phyloP scores from a whole-genome alignment of 2,888 invertebrate genomes.

The Mantis religiosa region DNA sequence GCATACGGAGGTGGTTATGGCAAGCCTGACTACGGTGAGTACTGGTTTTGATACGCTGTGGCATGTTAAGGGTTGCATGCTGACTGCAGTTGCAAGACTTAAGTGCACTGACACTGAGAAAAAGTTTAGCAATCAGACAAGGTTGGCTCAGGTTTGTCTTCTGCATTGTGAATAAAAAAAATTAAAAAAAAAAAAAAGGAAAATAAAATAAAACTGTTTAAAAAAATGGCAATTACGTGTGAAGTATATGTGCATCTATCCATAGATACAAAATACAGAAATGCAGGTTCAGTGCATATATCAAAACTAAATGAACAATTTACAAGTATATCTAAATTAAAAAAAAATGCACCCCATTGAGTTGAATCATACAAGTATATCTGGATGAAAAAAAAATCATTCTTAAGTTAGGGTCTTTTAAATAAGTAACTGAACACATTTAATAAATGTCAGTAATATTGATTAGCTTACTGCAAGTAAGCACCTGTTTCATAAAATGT shows the following conservation, averaged over 20 bases:
- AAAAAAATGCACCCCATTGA: not conserved
- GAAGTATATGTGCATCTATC: not conserved
- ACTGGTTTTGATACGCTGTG: not conserved
- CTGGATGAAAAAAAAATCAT: too few relatives aligned
- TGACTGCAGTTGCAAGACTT: not conserved
- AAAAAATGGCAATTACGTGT: not conserved
- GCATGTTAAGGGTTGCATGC: not conserved
- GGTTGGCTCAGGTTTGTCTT: not conserved
- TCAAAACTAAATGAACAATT: not conserved
- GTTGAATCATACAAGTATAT: too few relatives aligned
- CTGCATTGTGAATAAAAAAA: not conserved
- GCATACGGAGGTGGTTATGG: slow-evolving; percentile 23
- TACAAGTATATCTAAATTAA: too few relatives aligned
- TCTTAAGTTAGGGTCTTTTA: too few relatives aligned
- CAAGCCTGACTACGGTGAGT: slow-evolving; percentile 24
- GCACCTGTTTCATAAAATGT: too few relatives aligned
- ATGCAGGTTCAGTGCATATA: not conserved
- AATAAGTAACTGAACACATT: too few relatives aligned
- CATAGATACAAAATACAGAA: not conserved
- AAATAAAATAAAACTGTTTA: not conserved
- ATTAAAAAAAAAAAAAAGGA: not conserved
- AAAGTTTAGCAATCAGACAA: not conserved
- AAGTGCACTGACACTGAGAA: not conserved
- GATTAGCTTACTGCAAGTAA: too few relatives aligned
- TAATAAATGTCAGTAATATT: too few relatives aligned